Conservation (phyloP, 2,797 vertebrate species). For the Acanthopagrus latus region DNA sequence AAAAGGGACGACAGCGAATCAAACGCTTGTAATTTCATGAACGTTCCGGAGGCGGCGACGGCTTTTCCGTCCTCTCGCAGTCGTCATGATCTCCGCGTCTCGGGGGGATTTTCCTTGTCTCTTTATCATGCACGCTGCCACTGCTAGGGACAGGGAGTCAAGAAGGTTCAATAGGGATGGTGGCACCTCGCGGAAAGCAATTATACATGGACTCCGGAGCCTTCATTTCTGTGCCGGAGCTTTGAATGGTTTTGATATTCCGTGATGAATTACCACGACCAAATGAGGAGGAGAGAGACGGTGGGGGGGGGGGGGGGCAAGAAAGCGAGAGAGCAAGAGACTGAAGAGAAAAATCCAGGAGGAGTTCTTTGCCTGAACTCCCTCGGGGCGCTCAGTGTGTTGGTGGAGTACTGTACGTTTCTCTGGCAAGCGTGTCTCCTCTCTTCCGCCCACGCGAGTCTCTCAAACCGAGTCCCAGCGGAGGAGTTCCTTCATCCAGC, state of each 20-base stretch:
- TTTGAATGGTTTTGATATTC: constrained; percentile 76
- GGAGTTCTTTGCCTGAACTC: constrained; percentile 73
- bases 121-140: constrained; percentile 50
- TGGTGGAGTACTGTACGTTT: constrained; percentile 76
- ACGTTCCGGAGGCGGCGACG: constrained; percentile 24
- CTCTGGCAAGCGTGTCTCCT: constrained; percentile 71
- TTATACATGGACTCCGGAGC: constrained; percentile 61
- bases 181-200: constrained; percentile 72
- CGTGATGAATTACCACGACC: constrained; percentile 78
- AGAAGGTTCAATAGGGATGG: constrained; percentile 69
- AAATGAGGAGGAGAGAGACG: constrained; percentile 67
- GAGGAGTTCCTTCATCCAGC: constrained; percentile 77
- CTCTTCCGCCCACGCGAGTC: constrained; percentile 75
- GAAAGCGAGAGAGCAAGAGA: constrained; percentile 48
- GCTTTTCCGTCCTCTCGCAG: constrained; percentile 11
- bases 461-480: constrained; percentile 73
- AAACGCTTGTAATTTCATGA: constrained; percentile 46
- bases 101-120: constrained; percentile 48
- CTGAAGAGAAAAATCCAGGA: constrained; percentile 71
- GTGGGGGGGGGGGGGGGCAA: not conserved
- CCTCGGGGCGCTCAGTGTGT: constrained; percentile 65
- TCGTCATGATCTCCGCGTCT: constrained; percentile 41
- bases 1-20: constrained; percentile 28
- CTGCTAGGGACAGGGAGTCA: constrained; percentile 59
- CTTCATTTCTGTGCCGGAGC: constrained; percentile 58